Evolutionary conservation across 2,888 invertebrate genomes (phyloP), one percentile per base, ranked within the genome.

Genomic region (Trissolcus brochymenae): DNA sequence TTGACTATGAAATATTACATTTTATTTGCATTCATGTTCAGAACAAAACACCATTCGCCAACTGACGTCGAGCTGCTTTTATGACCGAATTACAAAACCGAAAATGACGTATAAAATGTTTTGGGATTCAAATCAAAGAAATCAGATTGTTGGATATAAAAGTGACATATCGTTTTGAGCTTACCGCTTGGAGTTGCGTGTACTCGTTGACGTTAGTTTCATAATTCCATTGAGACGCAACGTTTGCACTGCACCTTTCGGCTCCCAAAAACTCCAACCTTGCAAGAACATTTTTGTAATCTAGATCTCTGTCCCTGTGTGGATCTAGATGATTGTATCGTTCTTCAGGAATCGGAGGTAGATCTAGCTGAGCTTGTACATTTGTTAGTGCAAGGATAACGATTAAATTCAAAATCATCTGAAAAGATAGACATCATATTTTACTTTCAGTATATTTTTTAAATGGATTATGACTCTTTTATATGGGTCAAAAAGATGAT

Each of bases 141-240:
- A 9, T 35, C 7, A 35, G 35, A 35, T 35, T 35, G 1, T 11
- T 2, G 11, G 35, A 35, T 35, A 35, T 2, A 35, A 9, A 6
- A 9, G 35, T 35, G 35, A 11, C 35, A 35, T 2, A 29, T 29
- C 7, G 29, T 46, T 14, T 46, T 54, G 9, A 59, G 93, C 95
- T 94, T 89, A 96, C 96, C 88, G 96, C 96, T 84, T 95, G 94
- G 81, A 94, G 90, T 89, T 96, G 96, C 0, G 95, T 94, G 55
- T 91, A 93, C 87, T 95, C 94, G 89, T 95, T 95, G 46, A 96
- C 95, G 85, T 96, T 94, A 4, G 96, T 96, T 89, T 96, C 96
- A 85, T 95, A 96, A 87, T 94, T 94, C 96, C 96, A 96, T 85
- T 96, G 96, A 0, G 95, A 95, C 0, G 93, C 94, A n/a, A 96